Percentiles rank a stretch among this genome's conserved stretches.
Conservation (phyloP, 2,113 vertebrate species). For the Prinia subflava region DNA sequence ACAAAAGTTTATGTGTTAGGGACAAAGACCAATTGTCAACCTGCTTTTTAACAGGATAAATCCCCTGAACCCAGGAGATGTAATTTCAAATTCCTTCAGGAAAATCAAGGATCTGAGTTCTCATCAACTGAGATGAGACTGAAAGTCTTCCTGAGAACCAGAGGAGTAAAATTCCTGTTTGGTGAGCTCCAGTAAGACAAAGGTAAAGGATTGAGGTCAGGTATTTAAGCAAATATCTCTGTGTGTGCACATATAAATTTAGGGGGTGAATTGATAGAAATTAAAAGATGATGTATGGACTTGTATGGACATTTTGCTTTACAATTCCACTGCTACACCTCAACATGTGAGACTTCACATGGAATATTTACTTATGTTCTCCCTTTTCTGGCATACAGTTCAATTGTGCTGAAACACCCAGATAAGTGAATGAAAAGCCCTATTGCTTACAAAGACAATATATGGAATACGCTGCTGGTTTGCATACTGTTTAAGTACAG, state of each 20-base stretch:
- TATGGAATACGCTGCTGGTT: not conserved
- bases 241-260: not conserved
- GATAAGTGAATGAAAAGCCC: not conserved
- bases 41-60: not conserved
- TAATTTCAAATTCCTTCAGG: not conserved
- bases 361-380: not conserved
- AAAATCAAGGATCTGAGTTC: not conserved
- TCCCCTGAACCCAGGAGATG: not conserved
- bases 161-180: not conserved
- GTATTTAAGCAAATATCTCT: not conserved
- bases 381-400: not conserved
- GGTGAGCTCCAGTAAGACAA: not conserved
- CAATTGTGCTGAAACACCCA: not conserved
- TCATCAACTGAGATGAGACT: no score
- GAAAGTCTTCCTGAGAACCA: not conserved
- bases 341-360: rapidly evolving
- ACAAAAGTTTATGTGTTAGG: not conserved
- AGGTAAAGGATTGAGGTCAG: not conserved
- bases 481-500: no score
- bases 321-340: not conserved
- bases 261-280: not conserved
- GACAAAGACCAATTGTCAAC: not conserved
- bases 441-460: not conserved
- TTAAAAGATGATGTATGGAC: not conserved
- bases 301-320: not conserved